Conservation (phyloP, 2,888 invertebrate genomes). For the Tiliacea citrago region DNA sequence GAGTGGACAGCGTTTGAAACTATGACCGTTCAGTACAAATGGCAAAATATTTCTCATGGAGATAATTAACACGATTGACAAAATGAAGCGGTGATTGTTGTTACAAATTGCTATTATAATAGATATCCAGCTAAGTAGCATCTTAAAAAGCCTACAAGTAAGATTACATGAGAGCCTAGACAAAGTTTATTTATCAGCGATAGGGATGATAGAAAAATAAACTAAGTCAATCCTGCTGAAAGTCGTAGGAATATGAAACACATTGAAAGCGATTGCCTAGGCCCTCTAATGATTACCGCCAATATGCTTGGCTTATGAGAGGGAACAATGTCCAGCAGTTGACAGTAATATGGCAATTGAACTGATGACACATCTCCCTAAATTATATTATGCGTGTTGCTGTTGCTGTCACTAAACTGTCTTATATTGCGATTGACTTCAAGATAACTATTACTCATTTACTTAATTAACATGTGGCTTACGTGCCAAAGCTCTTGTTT, state of each 20-base stretch:
- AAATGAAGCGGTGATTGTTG: background rate
- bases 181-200: background rate
- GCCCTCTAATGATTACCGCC: background rate
- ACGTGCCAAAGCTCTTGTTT: conserved; percentile 34
- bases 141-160: background rate
- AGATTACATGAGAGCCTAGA: background rate
- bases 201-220: background rate
- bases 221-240: background rate
- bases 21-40: background rate
- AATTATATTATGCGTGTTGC: conserved; percentile 12
- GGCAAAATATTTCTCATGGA: background rate
- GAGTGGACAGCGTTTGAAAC: background rate
- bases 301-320: background rate
- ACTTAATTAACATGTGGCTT: conserved; percentile 30
- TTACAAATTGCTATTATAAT: background rate
- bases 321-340: background rate
- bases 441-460: conserved; percentile 45
- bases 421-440: conserved; percentile 25
- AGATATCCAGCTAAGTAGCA: background rate
- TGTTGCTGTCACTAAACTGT: conserved; percentile 22
- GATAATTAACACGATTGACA: background rate
- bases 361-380: conserved; percentile 1
- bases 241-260: background rate
- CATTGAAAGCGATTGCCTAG: background rate
- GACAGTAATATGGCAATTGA: background rate